Evolutionary conservation across 2,113 vertebrate species (phyloP), one percentile per base, ranked within the genome.

Genomic region (Scomber colias): DNA sequence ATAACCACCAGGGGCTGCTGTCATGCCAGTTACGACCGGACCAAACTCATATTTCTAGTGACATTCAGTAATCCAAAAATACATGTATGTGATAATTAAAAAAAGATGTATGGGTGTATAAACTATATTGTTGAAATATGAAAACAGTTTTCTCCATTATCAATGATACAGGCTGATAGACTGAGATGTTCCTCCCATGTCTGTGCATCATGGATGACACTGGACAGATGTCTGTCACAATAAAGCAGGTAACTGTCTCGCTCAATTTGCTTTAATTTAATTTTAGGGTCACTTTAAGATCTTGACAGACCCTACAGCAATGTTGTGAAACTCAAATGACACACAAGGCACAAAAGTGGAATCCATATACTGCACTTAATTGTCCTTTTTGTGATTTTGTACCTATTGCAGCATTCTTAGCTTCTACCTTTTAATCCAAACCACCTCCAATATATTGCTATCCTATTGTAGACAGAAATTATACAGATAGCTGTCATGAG

Each of bases 1-100:
- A 19, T 24, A 31, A 67, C 88, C 89, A 90, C 77, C 49, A 89
- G 92, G 85, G 75, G 85, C 55, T 75, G 85, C 88, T 87, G 48
- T 84, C 74, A 71, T 77, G 77, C 76, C 65, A 79, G 56, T 84
- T 56, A 83, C 13, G 63, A 57, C 12, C 12, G 2, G 24, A 17
- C 21, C 13, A 49, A 54, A 17, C 40, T 48, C n/a, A 40, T 14
- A 40, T 78, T 48, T 57, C 56, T 56, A 67, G 5, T 16, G 12
- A 59, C 35, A 44, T 59, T 53, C 24, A 70, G 19, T 46, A 27
- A 48, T 19, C 44, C 30, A 50, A 40, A 40, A 40, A 40, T 40
- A 7, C 7, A 40, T 40, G 35, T 9, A 40, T 40, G 35, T 40
- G 9, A 40, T 40, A 9, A 40, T 7, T 9, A 9, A 40, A 40